Base-by-base conservation (phyloP, 2,888 invertebrate species). In the Drepana falcataria region DNA sequence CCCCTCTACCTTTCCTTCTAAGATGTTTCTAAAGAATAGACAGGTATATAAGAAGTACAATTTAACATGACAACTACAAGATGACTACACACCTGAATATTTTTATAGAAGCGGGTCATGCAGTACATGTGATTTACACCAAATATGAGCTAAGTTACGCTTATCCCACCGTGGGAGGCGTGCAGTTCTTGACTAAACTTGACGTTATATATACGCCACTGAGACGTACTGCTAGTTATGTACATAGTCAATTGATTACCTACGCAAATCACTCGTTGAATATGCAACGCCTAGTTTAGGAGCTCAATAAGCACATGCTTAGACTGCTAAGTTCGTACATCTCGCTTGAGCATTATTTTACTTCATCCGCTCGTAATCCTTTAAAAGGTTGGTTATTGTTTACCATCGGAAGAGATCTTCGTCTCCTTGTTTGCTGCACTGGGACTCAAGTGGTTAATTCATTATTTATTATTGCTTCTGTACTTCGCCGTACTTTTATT, bases 251-350 rank as follows among this genome's bases (percentile, higher is more conserved):
- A 86, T 85, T 90, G 89, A 85, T 89, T 89, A 87, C 87, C 81
- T 87, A 90, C 85, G 88, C 88, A 90, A 90, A 90, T 90, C 87
- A 82, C 84, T 84, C 86, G 83, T 85, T 90, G 90, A 90, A 90
- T 90, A 90, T 89, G 89, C 86, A 90, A 86, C 83, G 77, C 77
- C 83, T 88, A 87, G 89, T 90, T 86, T 84, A 75, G 85, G 76
- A 83, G 87, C 84, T 87, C 85, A 81, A 81, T 83, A 83, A 87
- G 86, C 87, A 87, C 79, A 79, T 87, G 89, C 85, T 87, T 84
- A 85, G 85, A 87, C 85, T 88, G 84, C 86, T 87, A 89, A 88
- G 85, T 84, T 85, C 75, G 77, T 75, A 77, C 73, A 75, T 81
- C 73, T 79, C 60, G 65, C 71, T 71, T 73, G 61, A 65, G 60